Evolutionary conservation across 2,797 vertebrate genomes (phyloP), one percentile per base, ranked within the genome.

Genomic region (Chloroceryle inda): DNA sequence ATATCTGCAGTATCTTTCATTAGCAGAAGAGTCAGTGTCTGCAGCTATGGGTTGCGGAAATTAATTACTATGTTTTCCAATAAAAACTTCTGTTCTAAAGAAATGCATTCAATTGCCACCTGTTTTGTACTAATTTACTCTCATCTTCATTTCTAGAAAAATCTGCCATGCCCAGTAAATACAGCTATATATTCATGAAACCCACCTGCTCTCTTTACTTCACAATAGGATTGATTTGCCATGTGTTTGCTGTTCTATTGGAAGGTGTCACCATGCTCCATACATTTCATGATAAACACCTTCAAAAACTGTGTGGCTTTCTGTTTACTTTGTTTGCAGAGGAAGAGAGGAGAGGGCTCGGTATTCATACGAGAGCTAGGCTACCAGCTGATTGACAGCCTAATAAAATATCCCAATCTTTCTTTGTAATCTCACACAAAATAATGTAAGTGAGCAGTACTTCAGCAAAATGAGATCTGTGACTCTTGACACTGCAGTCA

Each of bases 171-270:
- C 95, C 85, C 88, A 42, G 24, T 68, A 76, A 92, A 88, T 56
- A 79, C 62, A 79, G 15, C 79, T 42, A 90, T 71, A 79, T 82
- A 97, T 97, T 96, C 96, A 96, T 79, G 44, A 94, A 92, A 94
- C 69, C 89, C 96, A 96, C 95, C 96, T 97, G 96, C 96, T 88
- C 77, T 74, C 86, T 94, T 79, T 45, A 31, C 52, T 79, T 85
- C 85, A 97, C 96, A 96, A 97, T 93, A 71, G 91, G 22, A 14
- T 89, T 97, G 95, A 96, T 96, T 96, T 87, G 91, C 52, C 80
- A 9, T 33, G 55, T 82, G 80, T 79, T 42, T 85, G 73, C 94
- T 79, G 40, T 85, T 84, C 87, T 66, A 4, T 71, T 86, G 7
- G 4, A 82, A 92, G 69, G 80, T 92, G 77, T 77, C 96, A 93